These are phyloP conservation scores for Chymomyza procnemis DNA, from an alignment of 2,888 invertebrate genomes.

Conservation along the genomic window DNA sequence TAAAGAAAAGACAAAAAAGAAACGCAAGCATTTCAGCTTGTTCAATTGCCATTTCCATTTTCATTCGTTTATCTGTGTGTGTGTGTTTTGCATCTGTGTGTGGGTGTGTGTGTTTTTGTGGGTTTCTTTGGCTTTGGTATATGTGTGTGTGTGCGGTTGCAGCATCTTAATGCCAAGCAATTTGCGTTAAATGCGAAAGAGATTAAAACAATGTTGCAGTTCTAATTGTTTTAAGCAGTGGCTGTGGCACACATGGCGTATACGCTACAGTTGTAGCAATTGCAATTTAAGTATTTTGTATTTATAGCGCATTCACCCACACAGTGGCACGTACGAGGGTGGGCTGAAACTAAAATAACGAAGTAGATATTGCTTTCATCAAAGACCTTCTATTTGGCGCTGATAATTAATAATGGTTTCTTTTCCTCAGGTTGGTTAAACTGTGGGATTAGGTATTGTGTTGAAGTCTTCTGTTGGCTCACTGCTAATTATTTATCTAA, in stretches of 20 bases:
- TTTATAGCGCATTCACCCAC: slow-evolving; percentile 48
- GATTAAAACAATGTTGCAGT: slow-evolving; percentile 72
- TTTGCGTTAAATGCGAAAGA: slow-evolving; percentile 74
- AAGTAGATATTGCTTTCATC: no score
- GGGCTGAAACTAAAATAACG: no score
- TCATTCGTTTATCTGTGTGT: not conserved
- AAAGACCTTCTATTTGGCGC: no score
- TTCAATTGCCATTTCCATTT: not conserved
- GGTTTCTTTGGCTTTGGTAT: slow-evolving; percentile 18
- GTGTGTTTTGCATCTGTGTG: not conserved
- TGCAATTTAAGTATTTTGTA: slow-evolving; percentile 68
- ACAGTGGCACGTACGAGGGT: not conserved
- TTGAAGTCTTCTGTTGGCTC: no score
- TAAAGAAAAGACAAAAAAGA: not conserved
- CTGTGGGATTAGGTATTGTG: no score
- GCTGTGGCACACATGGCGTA: slow-evolving; percentile 57
- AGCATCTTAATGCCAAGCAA: slow-evolving; percentile 69
- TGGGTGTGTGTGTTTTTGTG: not conserved
- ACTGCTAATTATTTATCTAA: no score
- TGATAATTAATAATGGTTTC: no score
- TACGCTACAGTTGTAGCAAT: slow-evolving; percentile 50
- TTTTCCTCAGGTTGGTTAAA: no score
- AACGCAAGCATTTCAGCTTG: not conserved
- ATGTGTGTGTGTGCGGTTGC: slow-evolving; percentile 41
- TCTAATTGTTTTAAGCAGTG: slow-evolving; percentile 69